Percentiles rank a stretch among this genome's conserved stretches.
Conservation (phyloP, 2,888 invertebrate genomes). For the Andrena marginata region DNA sequence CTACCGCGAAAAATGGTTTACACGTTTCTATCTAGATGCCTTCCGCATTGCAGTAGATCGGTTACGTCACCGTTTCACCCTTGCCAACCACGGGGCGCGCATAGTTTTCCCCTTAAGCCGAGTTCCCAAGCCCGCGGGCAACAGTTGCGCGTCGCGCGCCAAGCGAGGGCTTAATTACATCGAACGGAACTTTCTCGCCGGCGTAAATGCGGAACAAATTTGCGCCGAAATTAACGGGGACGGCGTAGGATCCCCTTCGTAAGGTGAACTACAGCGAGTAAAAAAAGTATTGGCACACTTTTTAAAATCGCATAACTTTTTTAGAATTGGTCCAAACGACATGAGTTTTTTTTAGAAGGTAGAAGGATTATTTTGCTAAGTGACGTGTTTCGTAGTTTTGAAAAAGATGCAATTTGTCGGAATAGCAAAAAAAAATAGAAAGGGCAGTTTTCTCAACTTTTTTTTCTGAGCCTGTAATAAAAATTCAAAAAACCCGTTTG, state of each 20-base stretch:
- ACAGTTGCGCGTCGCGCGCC: constrained; percentile 28
- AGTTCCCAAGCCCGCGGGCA: constrained; percentile 29
- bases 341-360: no score
- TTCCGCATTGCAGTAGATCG: constrained; percentile 70
- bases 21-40: constrained; percentile 16
- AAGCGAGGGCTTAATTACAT: constrained; percentile 33
- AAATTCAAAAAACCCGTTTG: no score
- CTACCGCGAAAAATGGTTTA: constrained; percentile 30
- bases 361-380: no score
- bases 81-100: constrained; percentile 50
- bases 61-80: constrained; percentile 66
- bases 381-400: no score
- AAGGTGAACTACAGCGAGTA: no score
- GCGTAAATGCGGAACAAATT: constrained; percentile 20
- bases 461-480: no score
- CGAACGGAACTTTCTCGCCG: constrained; percentile 20
- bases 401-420: no score
- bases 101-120: constrained; percentile 43
- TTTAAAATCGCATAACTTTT: no score
- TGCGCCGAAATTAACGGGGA: constrained; percentile 26
- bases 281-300: no score
- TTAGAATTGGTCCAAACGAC: no score
- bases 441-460: no score
- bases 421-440: no score
- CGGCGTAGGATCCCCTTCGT: not conserved